Conservation (phyloP, 2,888 invertebrate genomes). For the Eutolmus rufibarbis region DNA sequence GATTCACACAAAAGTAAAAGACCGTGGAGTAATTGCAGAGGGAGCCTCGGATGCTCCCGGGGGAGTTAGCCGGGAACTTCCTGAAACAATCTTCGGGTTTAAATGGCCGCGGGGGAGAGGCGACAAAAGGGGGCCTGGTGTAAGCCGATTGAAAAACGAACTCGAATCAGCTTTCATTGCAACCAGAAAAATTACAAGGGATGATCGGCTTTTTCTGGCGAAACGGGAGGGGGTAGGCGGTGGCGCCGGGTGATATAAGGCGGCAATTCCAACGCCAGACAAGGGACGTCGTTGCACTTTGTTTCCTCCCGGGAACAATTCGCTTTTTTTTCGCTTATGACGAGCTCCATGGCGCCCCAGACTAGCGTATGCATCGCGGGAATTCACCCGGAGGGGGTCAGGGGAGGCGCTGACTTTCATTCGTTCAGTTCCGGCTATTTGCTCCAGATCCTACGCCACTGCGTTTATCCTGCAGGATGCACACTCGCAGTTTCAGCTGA, state of each 20-base stretch:
- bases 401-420: background rate
- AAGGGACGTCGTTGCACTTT: background rate
- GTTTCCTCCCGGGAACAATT: background rate
- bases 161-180: conserved; percentile 5
- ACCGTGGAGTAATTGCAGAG: conserved; percentile 3
- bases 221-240: background rate
- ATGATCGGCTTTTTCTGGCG: background rate
- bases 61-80: background rate
- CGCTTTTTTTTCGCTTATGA: background rate
- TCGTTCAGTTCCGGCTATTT: background rate
- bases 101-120: background rate
- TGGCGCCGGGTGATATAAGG: background rate
- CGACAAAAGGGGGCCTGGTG: background rate
- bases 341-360: background rate
- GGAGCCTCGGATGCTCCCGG: background rate
- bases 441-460: background rate
- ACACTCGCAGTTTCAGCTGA: background rate
- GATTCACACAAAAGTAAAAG: background rate
- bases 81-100: background rate
- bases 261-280: background rate
- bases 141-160: conserved; percentile 19
- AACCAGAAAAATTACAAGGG: conserved; percentile 15
- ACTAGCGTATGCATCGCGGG: background rate
- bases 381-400: background rate
- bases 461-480: background rate